Evolutionary conservation across 2,797 vertebrate species (phyloP).

Genomic region (Poeciliopsis gracilis): DNA sequence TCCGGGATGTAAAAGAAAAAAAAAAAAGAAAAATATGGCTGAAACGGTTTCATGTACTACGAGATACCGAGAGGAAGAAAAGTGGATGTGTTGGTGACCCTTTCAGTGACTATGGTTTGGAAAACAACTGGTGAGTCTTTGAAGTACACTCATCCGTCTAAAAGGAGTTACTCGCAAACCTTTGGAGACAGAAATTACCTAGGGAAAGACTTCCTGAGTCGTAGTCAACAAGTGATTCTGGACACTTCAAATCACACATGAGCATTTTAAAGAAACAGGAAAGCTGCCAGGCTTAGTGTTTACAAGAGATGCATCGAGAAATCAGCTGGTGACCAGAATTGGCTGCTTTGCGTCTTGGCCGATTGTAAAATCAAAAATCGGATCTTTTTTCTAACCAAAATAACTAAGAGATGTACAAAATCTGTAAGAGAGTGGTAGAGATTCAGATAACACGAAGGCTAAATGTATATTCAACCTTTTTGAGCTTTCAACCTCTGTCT

Average conservation of each 20-base stretch:
- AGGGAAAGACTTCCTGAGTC: constrained; percentile 6
- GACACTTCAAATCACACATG: constrained; percentile 44
- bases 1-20: constrained; percentile 60
- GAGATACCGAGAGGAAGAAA: constrained; percentile 37
- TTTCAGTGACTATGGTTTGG: constrained; percentile 43
- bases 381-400: not conserved
- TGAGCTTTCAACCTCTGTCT: not conserved
- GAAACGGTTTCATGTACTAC: constrained; percentile 62
- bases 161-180: constrained; percentile 13
- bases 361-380: not conserved
- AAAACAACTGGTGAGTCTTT: constrained; percentile 41
- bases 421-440: not conserved
- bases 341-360: not conserved
- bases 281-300: not conserved
- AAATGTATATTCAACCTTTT: not conserved
- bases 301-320: not conserved
- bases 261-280: constrained; percentile 30
- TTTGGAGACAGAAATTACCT: constrained; percentile 2
- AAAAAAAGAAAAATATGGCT: constrained; percentile 62
- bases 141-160: constrained; percentile 32
- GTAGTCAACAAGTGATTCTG: constrained; percentile 9
- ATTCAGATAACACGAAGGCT: not conserved
- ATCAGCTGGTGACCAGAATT: not conserved
- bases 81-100: constrained; percentile 42
- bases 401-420: not conserved